Percentiles rank a stretch among this genome's conserved stretches.
These are phyloP conservation scores for Myioborus melanocephalus DNA, from an alignment of 2,797 vertebrate genomes.

Conservation along the genomic window DNA sequence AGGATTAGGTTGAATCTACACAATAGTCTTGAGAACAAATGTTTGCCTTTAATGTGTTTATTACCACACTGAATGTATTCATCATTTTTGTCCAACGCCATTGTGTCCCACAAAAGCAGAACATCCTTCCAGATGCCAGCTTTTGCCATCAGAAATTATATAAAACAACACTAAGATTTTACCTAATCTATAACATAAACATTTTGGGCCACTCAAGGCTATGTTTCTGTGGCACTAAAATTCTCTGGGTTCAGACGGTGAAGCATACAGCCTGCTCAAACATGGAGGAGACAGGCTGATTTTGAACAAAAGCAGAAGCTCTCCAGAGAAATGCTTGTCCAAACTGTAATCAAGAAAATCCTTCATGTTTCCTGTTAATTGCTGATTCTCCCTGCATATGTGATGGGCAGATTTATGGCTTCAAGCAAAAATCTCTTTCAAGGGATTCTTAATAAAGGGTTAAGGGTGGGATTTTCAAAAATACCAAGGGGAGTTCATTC, in stretches of 20 bases:
- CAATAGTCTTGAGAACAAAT: not conserved
- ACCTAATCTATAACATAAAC: not conserved
- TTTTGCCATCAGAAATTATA: not conserved
- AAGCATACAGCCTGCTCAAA: not conserved
- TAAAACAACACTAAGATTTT: not conserved
- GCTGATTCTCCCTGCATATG: conserved; percentile 33
- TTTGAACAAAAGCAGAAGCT: conserved; percentile 44
- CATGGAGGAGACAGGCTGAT: not conserved
- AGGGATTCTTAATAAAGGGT: conserved; percentile 35
- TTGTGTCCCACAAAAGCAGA: not conserved
- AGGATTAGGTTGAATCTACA: not conserved
- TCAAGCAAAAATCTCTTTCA: conserved; percentile 56
- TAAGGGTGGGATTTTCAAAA: conserved; percentile 32
- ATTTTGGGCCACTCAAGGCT: not conserved
- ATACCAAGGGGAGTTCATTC: conserved; percentile 1
- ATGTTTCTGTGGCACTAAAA: not conserved
- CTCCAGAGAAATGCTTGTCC: conserved; percentile 48
- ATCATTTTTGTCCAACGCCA: not conserved
- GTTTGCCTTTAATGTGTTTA: not conserved
- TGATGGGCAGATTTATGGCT: conserved; percentile 38
- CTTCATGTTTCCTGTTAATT: conserved; percentile 36
- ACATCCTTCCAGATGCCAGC: not conserved
- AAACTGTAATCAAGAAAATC: conserved; percentile 43
- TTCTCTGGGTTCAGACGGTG: not conserved
- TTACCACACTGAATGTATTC: not conserved